These are phyloP conservation scores for Pterocles gutturalis DNA, from an alignment of 2,113 vertebrate genomes.

Conservation along the genomic window DNA sequence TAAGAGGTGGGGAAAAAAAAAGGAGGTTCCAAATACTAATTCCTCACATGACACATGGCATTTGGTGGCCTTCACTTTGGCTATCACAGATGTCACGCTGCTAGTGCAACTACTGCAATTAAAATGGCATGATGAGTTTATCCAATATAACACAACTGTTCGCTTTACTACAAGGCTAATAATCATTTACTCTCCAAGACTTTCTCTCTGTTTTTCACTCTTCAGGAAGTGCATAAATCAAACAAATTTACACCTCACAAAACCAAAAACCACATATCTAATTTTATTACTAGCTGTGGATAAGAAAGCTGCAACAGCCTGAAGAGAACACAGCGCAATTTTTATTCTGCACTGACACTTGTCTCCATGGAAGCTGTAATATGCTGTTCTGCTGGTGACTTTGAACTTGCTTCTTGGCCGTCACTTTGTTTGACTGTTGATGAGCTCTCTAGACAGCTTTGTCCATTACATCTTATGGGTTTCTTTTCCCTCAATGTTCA, in stretches of 20 bases:
- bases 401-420: background rate
- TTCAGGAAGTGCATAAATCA: background rate
- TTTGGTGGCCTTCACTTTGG: background rate
- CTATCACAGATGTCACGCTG: background rate
- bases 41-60: rapidly evolving
- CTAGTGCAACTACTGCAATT: background rate
- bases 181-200: background rate
- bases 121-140: background rate
- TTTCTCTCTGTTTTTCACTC: background rate
- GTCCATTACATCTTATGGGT: background rate
- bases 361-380: background rate
- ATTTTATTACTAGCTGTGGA: background rate
- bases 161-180: background rate
- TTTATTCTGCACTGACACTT: background rate
- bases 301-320: background rate
- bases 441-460: constrained; percentile 12
- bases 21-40: background rate
- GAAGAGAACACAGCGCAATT: background rate
- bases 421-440: background rate
- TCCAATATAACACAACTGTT: background rate
- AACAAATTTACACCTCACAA: background rate
- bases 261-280: background rate
- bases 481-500: constrained; percentile 10
- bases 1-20: background rate
- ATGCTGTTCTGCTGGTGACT: background rate